Evolutionary conservation across 2,797 vertebrate species (phyloP).

Genomic region (Sphaeramia orbicularis): DNA sequence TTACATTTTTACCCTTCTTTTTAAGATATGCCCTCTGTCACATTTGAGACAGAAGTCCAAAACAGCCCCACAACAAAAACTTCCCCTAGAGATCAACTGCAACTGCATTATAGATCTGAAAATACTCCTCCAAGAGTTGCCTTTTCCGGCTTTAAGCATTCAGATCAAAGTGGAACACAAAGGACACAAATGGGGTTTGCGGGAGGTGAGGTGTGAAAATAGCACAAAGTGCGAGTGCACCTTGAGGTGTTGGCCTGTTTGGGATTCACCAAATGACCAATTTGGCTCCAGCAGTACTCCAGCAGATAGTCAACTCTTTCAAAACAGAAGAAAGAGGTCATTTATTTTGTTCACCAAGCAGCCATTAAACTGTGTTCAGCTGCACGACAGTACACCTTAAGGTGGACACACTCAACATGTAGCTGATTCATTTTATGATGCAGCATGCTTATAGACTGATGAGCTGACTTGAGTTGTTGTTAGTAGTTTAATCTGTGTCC

Average conservation of each 20-base stretch:
- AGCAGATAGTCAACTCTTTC: neutral
- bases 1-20: conserved; percentile 27
- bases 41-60: conserved; percentile 22
- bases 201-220: neutral
- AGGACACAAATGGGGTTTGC: neutral
- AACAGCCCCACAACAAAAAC: conserved; percentile 13
- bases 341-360: neutral
- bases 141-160: neutral
- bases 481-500: too few relatives aligned
- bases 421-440: too few relatives aligned
- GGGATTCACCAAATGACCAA: conserved; percentile 10
- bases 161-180: neutral
- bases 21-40: conserved; percentile 26
- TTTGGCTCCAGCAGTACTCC: neutral
- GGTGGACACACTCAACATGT: too few relatives aligned
- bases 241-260: conserved; percentile 18
- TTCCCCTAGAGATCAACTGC: conserved; percentile 2
- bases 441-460: too few relatives aligned
- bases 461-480: too few relatives aligned
- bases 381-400: neutral
- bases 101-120: too few relatives aligned
- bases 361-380: neutral
- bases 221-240: conserved; percentile 3
- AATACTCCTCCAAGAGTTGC: neutral
- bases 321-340: neutral